A percentile compares a stretch with the other conserved stretches of the same genome.
Evolutionary conservation across 1,140 invertebrate genomes (phyloP).

Genomic region (Pseudobourletiella spinata): DNA sequence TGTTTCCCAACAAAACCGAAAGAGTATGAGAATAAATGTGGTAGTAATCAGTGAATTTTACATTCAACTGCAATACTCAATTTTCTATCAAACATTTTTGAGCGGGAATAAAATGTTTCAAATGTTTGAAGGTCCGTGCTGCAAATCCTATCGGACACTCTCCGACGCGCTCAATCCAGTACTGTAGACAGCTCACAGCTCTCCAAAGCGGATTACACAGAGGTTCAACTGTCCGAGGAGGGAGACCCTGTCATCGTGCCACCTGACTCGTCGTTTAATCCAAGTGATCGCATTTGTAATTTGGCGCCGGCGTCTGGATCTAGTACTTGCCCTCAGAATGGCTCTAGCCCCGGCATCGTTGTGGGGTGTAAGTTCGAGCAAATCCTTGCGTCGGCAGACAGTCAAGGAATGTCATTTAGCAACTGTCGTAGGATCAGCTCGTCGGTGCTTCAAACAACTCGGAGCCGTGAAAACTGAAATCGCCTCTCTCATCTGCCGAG

Average conservation of each 20-base stretch:
- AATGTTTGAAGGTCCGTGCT: neutral
- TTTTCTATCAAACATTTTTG: neutral
- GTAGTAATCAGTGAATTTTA: too few species aligned
- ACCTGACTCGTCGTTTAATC: neutral
- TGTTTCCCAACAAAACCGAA: neutral
- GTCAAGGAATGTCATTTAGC: constrained; percentile 7
- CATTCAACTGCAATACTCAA: neutral
- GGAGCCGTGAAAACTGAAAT: constrained; percentile 5
- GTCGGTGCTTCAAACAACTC: constrained; percentile 4
- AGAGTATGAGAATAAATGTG: neutral
- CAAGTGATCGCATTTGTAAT: neutral
- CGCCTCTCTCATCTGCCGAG: neutral
- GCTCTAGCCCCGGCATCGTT: neutral
- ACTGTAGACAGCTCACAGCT: neutral
- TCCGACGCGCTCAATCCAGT: neutral
- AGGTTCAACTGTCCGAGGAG: neutral
- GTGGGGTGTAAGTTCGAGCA: neutral
- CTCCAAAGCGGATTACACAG: neutral
- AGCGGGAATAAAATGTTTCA: neutral
- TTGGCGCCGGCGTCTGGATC: neutral
- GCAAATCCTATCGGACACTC: constrained; percentile 1
- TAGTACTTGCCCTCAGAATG: neutral
- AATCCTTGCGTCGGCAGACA: neutral
- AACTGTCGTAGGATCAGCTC: constrained; percentile 2
- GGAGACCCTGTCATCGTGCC: neutral